A percentile compares a stretch with the other conserved stretches of the same genome.
Conservation (phyloP, 2,888 invertebrate genomes). For the Microdon myrmicae region DNA sequence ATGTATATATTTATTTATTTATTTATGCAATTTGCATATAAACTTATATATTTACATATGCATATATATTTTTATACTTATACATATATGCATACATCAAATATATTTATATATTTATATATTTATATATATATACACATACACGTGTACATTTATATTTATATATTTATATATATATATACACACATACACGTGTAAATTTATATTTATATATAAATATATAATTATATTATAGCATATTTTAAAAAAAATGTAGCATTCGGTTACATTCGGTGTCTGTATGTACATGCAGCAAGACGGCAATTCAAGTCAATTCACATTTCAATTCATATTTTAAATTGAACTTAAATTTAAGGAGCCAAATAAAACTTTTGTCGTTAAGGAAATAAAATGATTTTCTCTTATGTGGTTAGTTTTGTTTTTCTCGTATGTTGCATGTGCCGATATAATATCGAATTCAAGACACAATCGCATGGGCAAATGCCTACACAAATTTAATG, state of each 20-base stretch:
- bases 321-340: too few species aligned
- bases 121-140: slow-evolving; percentile 7
- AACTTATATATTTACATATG: slow-evolving; percentile 3
- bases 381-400: too few species aligned
- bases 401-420: too few species aligned
- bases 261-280: background rate
- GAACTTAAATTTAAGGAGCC: too few species aligned
- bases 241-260: background rate
- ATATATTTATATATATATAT: background rate
- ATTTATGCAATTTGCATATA: too few species aligned
- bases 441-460: too few species aligned
- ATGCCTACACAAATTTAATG: slow-evolving; percentile 7
- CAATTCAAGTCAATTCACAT: too few species aligned
- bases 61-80: slow-evolving; percentile 6
- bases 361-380: too few species aligned
- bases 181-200: background rate
- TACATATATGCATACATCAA: slow-evolving; percentile 3
- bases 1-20: too few species aligned
- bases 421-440: too few species aligned
- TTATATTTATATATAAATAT: background rate
- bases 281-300: slow-evolving; percentile 1
- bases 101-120: background rate
- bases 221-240: background rate
- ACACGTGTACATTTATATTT: background rate
- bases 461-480: too few species aligned